Percentiles rank a stretch among this genome's conserved stretches.
phyloP scores from a whole-genome alignment of 2,797 vertebrate genomes.

The Notamacropus eugenii region DNA sequence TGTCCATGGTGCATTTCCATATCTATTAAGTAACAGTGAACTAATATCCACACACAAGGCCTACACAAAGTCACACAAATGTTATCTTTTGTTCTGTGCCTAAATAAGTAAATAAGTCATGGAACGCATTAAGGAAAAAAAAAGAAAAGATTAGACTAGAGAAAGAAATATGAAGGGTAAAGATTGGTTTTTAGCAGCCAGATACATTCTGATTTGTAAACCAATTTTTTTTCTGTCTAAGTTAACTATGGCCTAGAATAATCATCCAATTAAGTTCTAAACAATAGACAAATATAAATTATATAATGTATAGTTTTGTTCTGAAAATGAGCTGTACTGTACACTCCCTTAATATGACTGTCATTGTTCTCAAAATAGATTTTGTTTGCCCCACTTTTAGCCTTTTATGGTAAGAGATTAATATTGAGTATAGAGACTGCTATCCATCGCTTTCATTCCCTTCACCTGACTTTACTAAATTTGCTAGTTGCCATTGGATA shows the following conservation, averaged over 20 bases:
- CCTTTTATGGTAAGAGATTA: background rate
- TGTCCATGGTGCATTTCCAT: background rate
- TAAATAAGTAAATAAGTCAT: background rate
- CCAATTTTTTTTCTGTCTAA: background rate
- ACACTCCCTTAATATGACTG: background rate
- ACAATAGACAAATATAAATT: background rate
- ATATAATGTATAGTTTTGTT: background rate
- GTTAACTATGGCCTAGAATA: background rate
- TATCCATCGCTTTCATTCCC: background rate
- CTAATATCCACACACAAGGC: background rate
- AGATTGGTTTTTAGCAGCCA: background rate
- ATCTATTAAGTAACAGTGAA: background rate
- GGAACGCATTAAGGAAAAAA: background rate
- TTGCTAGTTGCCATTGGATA: background rate
- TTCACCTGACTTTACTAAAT: background rate
- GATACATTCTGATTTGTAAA: background rate
- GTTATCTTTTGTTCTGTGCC: background rate
- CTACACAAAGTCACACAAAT: background rate
- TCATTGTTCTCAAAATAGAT: background rate
- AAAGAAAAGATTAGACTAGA: background rate
- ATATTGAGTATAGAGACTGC: background rate
- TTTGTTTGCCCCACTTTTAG: background rate
- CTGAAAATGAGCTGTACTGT: background rate
- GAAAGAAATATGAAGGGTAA: background rate
- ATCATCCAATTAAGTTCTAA: background rate